These are phyloP conservation scores for Deroptyus accipitrinus DNA, from an alignment of 2,113 vertebrate genomes.

Conservation along the genomic window DNA sequence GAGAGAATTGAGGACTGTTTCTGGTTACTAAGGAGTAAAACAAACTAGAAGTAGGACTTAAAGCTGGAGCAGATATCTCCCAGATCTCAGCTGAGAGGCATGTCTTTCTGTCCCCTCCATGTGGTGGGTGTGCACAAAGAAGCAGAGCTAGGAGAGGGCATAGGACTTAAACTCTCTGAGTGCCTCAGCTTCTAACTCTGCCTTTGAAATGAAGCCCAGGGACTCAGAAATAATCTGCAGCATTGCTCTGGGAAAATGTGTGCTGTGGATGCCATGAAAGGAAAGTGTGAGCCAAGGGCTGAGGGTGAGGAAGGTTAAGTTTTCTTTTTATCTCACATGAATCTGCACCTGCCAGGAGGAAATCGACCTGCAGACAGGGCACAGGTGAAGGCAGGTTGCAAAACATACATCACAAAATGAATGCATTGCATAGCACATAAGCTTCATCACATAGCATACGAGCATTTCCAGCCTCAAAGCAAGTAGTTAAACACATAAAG, in stretches of 20 bases:
- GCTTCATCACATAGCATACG: background rate
- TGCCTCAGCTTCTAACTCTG: background rate
- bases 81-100: background rate
- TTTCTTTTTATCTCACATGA: background rate
- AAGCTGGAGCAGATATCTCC: background rate
- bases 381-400: background rate
- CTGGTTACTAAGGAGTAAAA: background rate
- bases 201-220: background rate
- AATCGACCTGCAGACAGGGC: background rate
- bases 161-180: background rate
- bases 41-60: background rate
- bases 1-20: background rate
- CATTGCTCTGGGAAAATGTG: background rate
- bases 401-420: background rate
- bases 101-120: background rate
- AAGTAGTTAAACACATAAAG: background rate
- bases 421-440: background rate
- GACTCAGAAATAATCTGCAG: background rate
- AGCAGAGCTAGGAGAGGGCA: accelerated
- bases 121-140: background rate
- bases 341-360: background rate
- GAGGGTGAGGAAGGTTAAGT: background rate
- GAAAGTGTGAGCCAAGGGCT: background rate
- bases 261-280: background rate
- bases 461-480: background rate